Evolutionary conservation across 2,797 vertebrate genomes (phyloP), one percentile per base, ranked within the genome.

Genomic region (Eulemur coronatus): DNA sequence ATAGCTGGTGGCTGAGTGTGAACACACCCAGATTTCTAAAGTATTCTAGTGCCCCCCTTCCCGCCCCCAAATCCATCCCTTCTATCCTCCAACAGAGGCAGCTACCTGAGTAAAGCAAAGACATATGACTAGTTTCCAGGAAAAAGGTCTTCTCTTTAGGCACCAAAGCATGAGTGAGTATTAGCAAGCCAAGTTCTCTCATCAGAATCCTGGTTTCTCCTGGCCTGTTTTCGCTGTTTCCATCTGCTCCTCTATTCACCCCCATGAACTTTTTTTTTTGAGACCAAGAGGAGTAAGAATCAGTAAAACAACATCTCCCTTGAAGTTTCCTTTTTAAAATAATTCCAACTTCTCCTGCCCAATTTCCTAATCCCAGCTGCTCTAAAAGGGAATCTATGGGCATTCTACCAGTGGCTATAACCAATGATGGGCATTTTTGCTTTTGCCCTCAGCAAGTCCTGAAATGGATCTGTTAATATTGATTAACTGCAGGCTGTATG

Each of bases 401-500:
- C 70, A 70, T 67, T 96, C 82, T 18, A 35, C 52, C n/a, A 88
- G 35, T 22, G 90, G 69, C 50, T 59, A 65, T 0, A 57, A 52
- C 61, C 65, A 85, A 15, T n/a, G 30, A 84, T 10, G 55, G 69
- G 41, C 55, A 89, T 69, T 90, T 91, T 89, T 28, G 70, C 46
- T 72, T 80, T 89, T 89, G 46, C 35, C 52, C 73, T 96, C 30
- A 87, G 75, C 61, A 91, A 94, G 43, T 67, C 85, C 41, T 87
- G 41, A 73, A 96, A 90, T 63, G 33, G n/a, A 89, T 85, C 92
- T 93, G 72, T 59, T 18, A 61, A 93, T n/a, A 76, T 0, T 91
- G 78, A 52, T 94, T 81, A 79, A 93, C 46, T 79, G 95, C 65
- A 72, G 50, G 76, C 70, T 61, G 78, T 46, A 79, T 4, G 38